These are phyloP conservation scores for Amphimallon solstitiale DNA, from an alignment of 2,888 invertebrate species.

Conservation along the genomic window DNA sequence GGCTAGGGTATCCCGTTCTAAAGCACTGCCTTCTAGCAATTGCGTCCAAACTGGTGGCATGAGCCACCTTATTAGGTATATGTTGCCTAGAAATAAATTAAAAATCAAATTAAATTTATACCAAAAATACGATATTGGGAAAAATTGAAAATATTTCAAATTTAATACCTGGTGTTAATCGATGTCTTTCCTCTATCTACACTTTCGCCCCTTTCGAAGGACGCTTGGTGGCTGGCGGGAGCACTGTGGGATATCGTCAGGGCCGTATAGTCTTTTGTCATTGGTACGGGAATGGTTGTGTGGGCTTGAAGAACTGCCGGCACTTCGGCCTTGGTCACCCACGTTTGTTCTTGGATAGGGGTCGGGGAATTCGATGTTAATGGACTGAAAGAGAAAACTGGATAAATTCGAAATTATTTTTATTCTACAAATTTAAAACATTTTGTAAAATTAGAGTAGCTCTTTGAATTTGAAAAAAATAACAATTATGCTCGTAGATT, in stretches of 20 bases:
- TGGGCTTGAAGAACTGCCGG: conserved; percentile 51
- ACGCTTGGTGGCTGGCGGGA: conserved; percentile 62
- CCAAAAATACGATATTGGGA: too few species aligned
- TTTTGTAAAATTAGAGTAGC: not conserved
- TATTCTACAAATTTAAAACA: not conserved
- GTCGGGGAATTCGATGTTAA: conserved; percentile 67
- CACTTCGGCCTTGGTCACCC: conserved; percentile 62
- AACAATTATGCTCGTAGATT: too few species aligned
- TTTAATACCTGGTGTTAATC: conserved; percentile 48
- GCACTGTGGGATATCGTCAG: conserved; percentile 62
- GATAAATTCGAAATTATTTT: too few species aligned
- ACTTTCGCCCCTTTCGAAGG: conserved; percentile 62
- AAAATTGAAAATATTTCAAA: not conserved
- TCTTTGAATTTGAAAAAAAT: too few species aligned
- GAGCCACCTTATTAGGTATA: conserved; percentile 62
- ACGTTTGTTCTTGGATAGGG: conserved; percentile 63
- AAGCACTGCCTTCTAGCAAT: conserved; percentile 66
- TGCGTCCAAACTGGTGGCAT: conserved; percentile 70
- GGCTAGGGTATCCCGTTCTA: conserved; percentile 65
- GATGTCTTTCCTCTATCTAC: conserved; percentile 54
- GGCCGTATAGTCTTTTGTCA: conserved; percentile 56
- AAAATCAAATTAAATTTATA: too few species aligned
- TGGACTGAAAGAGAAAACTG: conserved; percentile 63
- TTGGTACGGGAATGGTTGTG: conserved; percentile 51
- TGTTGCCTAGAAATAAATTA: conserved; percentile 51